Conservation (phyloP, 2,113 vertebrate species). For the Ophiodon elongatus region DNA sequence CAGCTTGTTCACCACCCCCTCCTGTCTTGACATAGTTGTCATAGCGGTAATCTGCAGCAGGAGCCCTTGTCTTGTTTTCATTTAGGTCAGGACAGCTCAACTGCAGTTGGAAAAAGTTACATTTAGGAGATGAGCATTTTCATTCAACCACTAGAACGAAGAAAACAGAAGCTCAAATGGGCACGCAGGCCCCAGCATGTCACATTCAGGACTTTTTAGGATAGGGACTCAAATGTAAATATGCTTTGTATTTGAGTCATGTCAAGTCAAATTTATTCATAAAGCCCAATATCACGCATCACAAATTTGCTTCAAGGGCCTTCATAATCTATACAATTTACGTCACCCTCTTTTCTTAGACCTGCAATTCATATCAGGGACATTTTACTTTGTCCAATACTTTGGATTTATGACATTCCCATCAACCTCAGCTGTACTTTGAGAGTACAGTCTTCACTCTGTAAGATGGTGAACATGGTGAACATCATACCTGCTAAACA, state of each 20-base stretch:
- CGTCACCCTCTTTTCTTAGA: not conserved
- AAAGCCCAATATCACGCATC: not conserved
- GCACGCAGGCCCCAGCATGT: not conserved
- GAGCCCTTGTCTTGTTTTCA: slow-evolving; percentile 33
- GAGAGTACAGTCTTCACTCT: no score
- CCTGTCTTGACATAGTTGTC: slow-evolving; percentile 60
- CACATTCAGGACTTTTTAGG: not conserved
- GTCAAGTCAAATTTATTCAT: not conserved
- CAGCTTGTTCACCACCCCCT: slow-evolving; percentile 20
- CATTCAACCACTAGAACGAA: not conserved
- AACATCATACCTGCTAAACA: no score
- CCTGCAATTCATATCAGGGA: not conserved
- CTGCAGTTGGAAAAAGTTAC: not conserved
- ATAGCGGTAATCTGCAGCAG: slow-evolving; percentile 51
- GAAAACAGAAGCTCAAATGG: not conserved
- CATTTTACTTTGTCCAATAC: not conserved
- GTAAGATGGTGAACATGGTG: no score
- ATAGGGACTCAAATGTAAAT: not conserved
- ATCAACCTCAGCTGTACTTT: not conserved
- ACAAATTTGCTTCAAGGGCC: not conserved
- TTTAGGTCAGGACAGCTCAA: not conserved
- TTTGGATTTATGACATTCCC: not conserved
- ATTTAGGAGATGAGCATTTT: slow-evolving; percentile 3
- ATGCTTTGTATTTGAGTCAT: not conserved
- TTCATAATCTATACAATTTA: not conserved